Evolutionary conservation across 2,888 invertebrate genomes (phyloP).

Genomic region (Iphiclides podalirius): DNA sequence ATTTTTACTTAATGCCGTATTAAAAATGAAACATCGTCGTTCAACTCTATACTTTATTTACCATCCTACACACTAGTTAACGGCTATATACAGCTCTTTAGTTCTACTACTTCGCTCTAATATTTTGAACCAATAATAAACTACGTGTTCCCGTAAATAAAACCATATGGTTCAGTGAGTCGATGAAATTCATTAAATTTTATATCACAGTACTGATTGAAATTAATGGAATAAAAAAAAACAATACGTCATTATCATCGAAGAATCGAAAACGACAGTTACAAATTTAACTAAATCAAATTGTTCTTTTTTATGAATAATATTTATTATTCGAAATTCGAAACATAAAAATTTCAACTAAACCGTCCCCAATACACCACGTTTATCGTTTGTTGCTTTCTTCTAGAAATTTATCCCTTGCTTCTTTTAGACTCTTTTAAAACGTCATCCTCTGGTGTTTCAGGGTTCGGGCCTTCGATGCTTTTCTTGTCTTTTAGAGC

Average conservation of each 20-base stretch:
- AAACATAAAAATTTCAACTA: slow-evolving; percentile 10
- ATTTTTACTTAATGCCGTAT: too few species aligned
- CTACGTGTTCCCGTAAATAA: background rate
- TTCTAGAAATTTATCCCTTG: slow-evolving; percentile 50
- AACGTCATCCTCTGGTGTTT: slow-evolving; percentile 50
- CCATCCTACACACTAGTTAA: slow-evolving; percentile 74
- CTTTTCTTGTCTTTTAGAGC: slow-evolving; percentile 78
- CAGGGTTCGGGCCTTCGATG: slow-evolving; percentile 39
- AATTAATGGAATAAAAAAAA: slow-evolving; percentile 14
- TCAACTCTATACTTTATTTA: slow-evolving; percentile 45
- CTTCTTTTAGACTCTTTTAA: slow-evolving; percentile 64
- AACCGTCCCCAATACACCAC: slow-evolving; percentile 7
- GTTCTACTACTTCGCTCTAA: slow-evolving; percentile 37
- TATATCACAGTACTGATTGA: slow-evolving; percentile 22
- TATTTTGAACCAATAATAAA: slow-evolving; percentile 21
- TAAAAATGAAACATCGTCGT: slow-evolving; percentile 24
- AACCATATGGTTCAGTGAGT: slow-evolving; percentile 1
- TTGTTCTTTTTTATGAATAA: background rate
- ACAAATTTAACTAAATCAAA: slow-evolving; percentile 18
- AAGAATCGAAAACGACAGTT: background rate
- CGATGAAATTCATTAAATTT: slow-evolving; percentile 5
- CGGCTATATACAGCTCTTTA: slow-evolving; percentile 66
- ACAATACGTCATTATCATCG: slow-evolving; percentile 2
- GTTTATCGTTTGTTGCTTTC: background rate
- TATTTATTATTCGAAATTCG: background rate